Conservation (phyloP, 2,113 vertebrate genomes). For the Gopherus evgoodei region DNA sequence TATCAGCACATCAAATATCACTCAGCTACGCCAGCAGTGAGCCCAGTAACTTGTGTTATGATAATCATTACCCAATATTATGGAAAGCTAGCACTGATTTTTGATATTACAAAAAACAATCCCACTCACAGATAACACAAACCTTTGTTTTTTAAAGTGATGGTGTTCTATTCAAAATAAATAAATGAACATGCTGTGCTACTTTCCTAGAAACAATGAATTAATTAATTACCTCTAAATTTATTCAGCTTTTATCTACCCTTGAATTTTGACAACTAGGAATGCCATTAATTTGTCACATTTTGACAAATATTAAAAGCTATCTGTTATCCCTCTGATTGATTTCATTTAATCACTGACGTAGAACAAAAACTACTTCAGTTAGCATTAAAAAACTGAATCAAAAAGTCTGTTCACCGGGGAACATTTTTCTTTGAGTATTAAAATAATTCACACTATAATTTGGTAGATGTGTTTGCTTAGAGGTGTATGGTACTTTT, state of each 20-base stretch:
- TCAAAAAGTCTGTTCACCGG: background rate
- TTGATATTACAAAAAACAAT: background rate
- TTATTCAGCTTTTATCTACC: background rate
- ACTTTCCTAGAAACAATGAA: background rate
- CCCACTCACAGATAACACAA: background rate
- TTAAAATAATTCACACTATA: background rate
- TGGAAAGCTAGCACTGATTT: background rate
- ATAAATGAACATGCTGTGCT: background rate
- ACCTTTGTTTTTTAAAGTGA: background rate
- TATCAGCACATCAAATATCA: background rate
- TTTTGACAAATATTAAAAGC: background rate
- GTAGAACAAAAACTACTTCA: background rate
- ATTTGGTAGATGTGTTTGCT: background rate
- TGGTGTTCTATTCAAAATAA: background rate
- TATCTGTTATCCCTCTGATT: background rate
- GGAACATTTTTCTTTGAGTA: background rate
- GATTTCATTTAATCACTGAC: background rate
- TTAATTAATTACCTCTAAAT: background rate
- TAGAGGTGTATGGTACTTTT: background rate
- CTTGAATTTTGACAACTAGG: background rate
- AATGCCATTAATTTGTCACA: background rate
- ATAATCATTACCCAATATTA: background rate
- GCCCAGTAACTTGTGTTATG: background rate
- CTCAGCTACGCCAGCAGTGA: background rate
- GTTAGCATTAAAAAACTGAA: background rate